A percentile compares a stretch with the other conserved stretches of the same genome.
Evolutionary conservation across 2,888 invertebrate species (phyloP).

Genomic region (Cataglyphis livida): DNA sequence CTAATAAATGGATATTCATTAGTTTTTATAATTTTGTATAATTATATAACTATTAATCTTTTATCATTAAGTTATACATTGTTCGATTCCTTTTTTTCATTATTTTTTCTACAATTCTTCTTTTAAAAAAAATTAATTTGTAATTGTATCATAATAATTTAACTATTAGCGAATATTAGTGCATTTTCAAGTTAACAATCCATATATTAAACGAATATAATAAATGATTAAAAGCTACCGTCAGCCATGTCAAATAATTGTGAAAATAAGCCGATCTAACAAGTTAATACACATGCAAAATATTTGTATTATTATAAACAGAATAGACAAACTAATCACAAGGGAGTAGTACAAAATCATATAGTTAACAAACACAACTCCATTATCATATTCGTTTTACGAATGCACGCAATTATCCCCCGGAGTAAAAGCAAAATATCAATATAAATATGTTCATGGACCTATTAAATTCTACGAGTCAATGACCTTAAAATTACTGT

Average conservation of each 20-base stretch:
- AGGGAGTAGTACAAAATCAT: slow-evolving; percentile 18
- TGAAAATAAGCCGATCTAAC: slow-evolving; percentile 5
- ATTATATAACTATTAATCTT: slow-evolving; percentile 7
- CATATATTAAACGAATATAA: neutral
- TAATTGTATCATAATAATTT: neutral
- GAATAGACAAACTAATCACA: slow-evolving; percentile 31
- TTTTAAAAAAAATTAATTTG: neutral
- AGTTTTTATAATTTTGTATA: slow-evolving; percentile 7
- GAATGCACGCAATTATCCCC: slow-evolving; percentile 5
- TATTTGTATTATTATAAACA: slow-evolving; percentile 16
- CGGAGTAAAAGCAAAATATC: slow-evolving; percentile 37
- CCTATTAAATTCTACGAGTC: slow-evolving; percentile 26
- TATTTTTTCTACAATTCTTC: neutral
- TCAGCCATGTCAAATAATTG: neutral
- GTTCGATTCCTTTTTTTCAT: neutral
- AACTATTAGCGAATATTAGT: neutral
- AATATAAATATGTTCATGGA: slow-evolving; percentile 12
- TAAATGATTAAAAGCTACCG: neutral
- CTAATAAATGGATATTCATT: slow-evolving; percentile 28
- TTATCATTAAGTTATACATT: neutral
- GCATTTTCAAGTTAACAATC: neutral
- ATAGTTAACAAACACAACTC: slow-evolving; percentile 20
- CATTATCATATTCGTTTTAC: slow-evolving; percentile 14
- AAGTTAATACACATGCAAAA: slow-evolving; percentile 10
- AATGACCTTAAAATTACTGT: slow-evolving; percentile 19